These are phyloP conservation scores for Argopecten irradians DNA, from an alignment of 1,140 invertebrate species.

Conservation along the genomic window DNA sequence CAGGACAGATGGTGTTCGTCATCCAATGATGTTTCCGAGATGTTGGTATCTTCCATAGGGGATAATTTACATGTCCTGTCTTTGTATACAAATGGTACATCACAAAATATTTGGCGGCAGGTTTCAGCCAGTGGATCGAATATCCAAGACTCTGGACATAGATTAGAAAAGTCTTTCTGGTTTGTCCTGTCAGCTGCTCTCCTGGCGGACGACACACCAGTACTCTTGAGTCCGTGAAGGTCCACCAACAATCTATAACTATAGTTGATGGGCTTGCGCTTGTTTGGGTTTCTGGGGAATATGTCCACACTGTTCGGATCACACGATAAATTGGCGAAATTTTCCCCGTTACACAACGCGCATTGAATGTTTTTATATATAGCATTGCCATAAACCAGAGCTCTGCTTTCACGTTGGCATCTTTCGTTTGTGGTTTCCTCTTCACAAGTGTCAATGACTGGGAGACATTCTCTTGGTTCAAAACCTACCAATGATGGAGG, in stretches of 20 bases:
- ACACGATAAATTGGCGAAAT: constrained; percentile 38
- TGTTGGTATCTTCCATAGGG: background rate
- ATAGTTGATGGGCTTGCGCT: constrained; percentile 31
- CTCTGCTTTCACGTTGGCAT: background rate
- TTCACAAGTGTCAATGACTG: constrained; percentile 22
- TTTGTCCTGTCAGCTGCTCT: background rate
- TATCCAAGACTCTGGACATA: constrained; percentile 50
- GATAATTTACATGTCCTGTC: constrained; percentile 43
- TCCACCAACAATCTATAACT: constrained; percentile 48
- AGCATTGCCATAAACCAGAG: constrained; percentile 32
- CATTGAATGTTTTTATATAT: constrained; percentile 41
- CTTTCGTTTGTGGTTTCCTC: background rate
- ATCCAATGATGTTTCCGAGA: background rate
- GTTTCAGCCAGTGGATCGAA: constrained; percentile 56
- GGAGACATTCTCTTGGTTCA: constrained; percentile 37
- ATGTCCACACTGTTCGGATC: background rate
- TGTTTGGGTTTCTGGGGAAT: constrained; percentile 31
- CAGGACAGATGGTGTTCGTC: constrained; percentile 3
- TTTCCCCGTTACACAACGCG: constrained; percentile 38
- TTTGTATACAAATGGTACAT: constrained; percentile 34
- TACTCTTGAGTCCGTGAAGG: background rate
- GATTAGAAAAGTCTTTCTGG: background rate
- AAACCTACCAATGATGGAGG: constrained; percentile 9
- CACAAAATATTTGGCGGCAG: constrained; percentile 56
- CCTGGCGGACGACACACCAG: background rate